A percentile compares a stretch with the other conserved stretches of the same genome.
Conservation (phyloP, 1,140 invertebrate species). For the Hesperophylax magnus region DNA sequence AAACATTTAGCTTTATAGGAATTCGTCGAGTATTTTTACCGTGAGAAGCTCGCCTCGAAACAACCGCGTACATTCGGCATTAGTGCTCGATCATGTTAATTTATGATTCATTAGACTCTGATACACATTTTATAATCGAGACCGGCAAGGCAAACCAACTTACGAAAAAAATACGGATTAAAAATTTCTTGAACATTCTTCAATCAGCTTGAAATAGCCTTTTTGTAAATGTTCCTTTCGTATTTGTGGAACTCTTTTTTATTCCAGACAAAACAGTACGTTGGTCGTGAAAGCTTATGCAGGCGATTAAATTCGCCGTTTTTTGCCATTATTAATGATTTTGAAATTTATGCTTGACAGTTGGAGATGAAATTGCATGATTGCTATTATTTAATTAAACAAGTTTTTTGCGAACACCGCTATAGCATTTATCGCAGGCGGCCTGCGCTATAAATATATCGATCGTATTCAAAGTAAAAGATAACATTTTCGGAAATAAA, state of each 20-base stretch:
- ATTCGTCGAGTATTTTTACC: conserved; percentile 18
- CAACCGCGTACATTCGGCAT: neutral
- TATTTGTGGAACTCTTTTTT: neutral
- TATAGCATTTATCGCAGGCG: conserved; percentile 12
- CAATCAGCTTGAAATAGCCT: neutral
- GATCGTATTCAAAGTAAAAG: neutral
- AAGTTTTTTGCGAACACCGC: neutral
- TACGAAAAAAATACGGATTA: neutral
- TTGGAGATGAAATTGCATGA: conserved; percentile 35
- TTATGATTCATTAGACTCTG: conserved; percentile 39
- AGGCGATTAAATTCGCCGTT: conserved; percentile 23
- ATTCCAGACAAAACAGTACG: neutral
- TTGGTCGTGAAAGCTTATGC: conserved; percentile 34
- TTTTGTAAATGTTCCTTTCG: neutral
- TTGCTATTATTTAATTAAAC: conserved; percentile 40
- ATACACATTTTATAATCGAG: conserved; percentile 8
- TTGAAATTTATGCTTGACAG: conserved; percentile 39
- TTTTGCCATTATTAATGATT: conserved; percentile 37
- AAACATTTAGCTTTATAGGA: conserved; percentile 21
- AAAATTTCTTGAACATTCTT: too few species aligned
- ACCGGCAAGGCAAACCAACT: conserved; percentile 2
- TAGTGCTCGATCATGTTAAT: conserved; percentile 25
- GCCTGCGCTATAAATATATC: conserved; percentile 16
- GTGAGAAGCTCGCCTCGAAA: conserved; percentile 17
- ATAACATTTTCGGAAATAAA: too few species aligned